Percentiles rank a stretch among this genome's conserved stretches.
Conservation (phyloP, 1,140 invertebrate species). For the Sarcophaga peregrina region DNA sequence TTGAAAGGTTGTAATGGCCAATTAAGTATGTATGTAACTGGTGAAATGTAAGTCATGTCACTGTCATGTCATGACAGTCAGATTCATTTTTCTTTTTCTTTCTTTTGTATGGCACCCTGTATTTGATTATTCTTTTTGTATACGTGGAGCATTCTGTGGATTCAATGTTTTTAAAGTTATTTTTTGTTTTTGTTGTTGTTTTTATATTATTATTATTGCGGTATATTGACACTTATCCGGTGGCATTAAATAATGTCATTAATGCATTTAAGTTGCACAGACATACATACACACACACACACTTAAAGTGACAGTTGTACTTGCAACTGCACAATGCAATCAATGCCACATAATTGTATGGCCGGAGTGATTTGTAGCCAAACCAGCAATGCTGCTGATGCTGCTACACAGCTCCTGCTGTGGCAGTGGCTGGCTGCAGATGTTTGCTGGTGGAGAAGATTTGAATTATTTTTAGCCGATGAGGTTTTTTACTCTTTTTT, state of each 20-base stretch:
- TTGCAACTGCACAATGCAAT: background rate
- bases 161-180: too few species aligned
- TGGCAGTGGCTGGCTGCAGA: background rate
- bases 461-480: slow-evolving; percentile 12
- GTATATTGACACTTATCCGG: slow-evolving; percentile 38
- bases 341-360: background rate
- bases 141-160: too few species aligned
- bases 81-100: too few species aligned
- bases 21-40: too few species aligned
- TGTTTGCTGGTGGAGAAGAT: background rate
- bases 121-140: too few species aligned
- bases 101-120: too few species aligned
- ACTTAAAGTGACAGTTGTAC: background rate
- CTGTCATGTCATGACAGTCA: too few species aligned
- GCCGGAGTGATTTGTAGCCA: background rate
- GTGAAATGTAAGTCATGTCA: too few species aligned
- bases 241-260: slow-evolving; percentile 41
- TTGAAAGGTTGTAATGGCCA: too few species aligned
- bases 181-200: background rate
- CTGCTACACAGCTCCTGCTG: background rate
- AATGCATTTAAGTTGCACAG: slow-evolving; percentile 3
- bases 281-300: background rate
- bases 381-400: background rate
- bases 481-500: background rate
- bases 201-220: slow-evolving; percentile 26